Evolutionary conservation across 2,797 vertebrate genomes (phyloP), one percentile per base, ranked within the genome.

Genomic region (Poeciliopsis infans): DNA sequence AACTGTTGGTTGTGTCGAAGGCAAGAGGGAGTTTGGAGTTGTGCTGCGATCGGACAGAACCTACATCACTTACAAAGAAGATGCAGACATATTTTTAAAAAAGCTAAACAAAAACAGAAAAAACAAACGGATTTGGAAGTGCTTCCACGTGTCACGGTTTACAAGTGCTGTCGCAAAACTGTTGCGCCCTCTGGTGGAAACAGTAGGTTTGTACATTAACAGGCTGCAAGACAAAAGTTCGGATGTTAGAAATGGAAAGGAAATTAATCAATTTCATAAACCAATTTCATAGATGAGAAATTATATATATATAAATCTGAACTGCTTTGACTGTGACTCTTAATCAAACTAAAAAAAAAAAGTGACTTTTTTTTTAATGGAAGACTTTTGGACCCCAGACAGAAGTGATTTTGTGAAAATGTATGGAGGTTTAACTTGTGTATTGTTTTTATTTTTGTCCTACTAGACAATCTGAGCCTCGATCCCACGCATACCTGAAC

Each of bases 271-370:
- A 70, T 28, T n/a, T n/a, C n/a, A n/a, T n/a, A 70, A 70, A n/a
- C 3, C 2, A 13, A 70, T 45, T 45, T 43, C 12, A 33, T n/a
- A 70, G 16, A 69, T n/a, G 23, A 68, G 36, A 20, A 68, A 41
- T 1, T 41, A 43, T 43, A 43, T 11, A 43, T 43, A 64, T 43
- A 41, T 2, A 43, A n/a, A 69, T 43, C 5, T 69, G 13, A 69
- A 76, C 61, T 79, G 76, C 79, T 72, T 31, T 36, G 15, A 59
- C 55, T 51, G 2, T 20, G 11, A 76, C 61, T 81, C 33, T 78
- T n/a, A 72, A 36, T 33, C 61, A 43, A 69, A 12, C 72, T 47
- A 7, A 5, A n/a, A 57, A 64, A 49, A 47, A 10, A 10, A 72
- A 5, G 47, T 36, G 51, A 16, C 10, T 0, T 53, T 70, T 25